These are phyloP conservation scores for Timandra comae DNA, from an alignment of 2,888 invertebrate species.

Conservation along the genomic window DNA sequence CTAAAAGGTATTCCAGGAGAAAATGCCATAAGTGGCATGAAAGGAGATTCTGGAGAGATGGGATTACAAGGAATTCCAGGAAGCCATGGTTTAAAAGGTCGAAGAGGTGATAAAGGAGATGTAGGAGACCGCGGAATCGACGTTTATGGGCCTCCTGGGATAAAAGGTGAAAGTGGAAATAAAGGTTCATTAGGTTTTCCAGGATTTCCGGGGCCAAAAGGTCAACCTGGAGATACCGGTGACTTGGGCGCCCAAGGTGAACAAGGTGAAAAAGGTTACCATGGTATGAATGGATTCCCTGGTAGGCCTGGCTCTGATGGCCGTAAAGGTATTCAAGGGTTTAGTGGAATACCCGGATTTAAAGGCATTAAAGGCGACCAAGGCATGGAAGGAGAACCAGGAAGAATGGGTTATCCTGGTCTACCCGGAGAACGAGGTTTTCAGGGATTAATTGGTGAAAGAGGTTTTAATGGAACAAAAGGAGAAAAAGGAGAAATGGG, in stretches of 20 bases:
- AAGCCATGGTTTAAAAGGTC: slow-evolving; percentile 44
- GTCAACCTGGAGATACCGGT: slow-evolving; percentile 76
- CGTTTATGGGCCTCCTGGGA: slow-evolving; percentile 70
- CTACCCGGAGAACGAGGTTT: slow-evolving; percentile 70
- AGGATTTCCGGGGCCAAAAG: slow-evolving; percentile 72
- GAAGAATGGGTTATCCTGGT: slow-evolving; percentile 73
- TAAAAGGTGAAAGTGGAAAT: slow-evolving; percentile 79
- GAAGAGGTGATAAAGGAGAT: slow-evolving; percentile 72
- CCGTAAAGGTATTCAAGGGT: slow-evolving; percentile 59
- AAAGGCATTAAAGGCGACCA: slow-evolving; percentile 41
- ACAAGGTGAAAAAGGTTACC: slow-evolving; percentile 66
- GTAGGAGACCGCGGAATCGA: slow-evolving; percentile 76
- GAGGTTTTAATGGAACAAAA: slow-evolving; percentile 27
- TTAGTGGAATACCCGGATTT: slow-evolving; percentile 59
- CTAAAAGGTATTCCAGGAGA: slow-evolving; percentile 77
- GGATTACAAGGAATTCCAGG: slow-evolving; percentile 75
- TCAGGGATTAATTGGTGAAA: slow-evolving; percentile 40
- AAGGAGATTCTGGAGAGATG: slow-evolving; percentile 70
- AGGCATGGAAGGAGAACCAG: slow-evolving; percentile 43
- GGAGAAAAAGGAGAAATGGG: slow-evolving; percentile 54
- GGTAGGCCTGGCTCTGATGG: slow-evolving; percentile 74
- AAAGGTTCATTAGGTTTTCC: slow-evolving; percentile 68
- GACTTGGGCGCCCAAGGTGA: slow-evolving; percentile 64
- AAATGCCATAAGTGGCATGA: slow-evolving; percentile 77
- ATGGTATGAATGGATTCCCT: slow-evolving; percentile 75